A percentile compares a stretch with the other conserved stretches of the same genome.
phyloP scores from a whole-genome alignment of 2,797 vertebrate genomes.

The Trichosurus vulpecula region DNA sequence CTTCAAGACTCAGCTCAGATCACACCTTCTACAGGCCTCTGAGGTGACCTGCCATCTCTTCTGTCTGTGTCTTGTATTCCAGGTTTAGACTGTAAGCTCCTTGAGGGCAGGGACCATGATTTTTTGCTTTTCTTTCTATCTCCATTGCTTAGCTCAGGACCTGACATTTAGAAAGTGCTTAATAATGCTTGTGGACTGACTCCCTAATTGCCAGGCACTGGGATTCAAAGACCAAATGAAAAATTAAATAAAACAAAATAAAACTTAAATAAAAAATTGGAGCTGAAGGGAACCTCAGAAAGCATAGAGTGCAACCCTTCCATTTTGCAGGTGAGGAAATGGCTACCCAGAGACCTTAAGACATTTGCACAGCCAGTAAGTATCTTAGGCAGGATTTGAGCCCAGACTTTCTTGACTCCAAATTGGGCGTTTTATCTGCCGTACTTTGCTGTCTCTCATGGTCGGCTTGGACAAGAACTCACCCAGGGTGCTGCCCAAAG shows the following conservation, averaged over 20 bases:
- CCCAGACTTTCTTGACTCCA: not conserved
- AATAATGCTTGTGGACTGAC: not conserved
- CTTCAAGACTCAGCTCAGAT: not conserved
- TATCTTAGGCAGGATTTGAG: not conserved
- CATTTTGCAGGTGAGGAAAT: not conserved
- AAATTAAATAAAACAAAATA: no score
- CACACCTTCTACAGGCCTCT: not conserved
- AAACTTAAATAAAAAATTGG: not conserved
- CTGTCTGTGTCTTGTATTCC: not conserved
- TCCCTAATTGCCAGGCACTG: not conserved
- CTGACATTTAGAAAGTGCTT: not conserved
- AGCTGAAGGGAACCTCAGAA: not conserved
- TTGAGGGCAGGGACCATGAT: not conserved
- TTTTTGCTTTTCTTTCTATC: not conserved
- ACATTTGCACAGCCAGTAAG: not conserved
- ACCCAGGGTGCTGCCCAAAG: not conserved
- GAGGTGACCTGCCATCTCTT: not conserved
- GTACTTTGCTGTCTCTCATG: not conserved
- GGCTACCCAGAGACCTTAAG: not conserved
- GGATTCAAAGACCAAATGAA: not conserved
- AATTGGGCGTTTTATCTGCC: not conserved
- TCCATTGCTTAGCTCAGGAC: not conserved
- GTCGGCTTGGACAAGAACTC: not conserved
- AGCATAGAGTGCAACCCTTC: not conserved
- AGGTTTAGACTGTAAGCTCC: not conserved